A percentile compares a stretch with the other conserved stretches of the same genome.
Conservation (phyloP, 1,140 invertebrate genomes). For the Drosophila lini region DNA sequence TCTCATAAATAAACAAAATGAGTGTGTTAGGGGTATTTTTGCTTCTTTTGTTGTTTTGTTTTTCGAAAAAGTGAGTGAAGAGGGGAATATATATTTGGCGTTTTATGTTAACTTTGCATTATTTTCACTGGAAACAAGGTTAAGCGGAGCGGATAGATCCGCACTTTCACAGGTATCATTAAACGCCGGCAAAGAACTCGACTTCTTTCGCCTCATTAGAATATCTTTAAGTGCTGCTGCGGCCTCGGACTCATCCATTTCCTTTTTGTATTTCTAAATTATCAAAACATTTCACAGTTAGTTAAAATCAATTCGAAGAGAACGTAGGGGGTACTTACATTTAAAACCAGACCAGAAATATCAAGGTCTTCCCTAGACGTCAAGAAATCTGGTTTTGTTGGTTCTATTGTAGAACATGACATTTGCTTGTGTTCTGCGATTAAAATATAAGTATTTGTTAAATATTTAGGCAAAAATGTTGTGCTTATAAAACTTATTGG, state of each 20-base stretch:
- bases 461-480: background rate
- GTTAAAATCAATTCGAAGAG: too few species aligned
- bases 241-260: constrained; percentile 53
- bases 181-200: constrained; percentile 60
- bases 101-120: constrained; percentile 80
- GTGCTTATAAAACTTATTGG: background rate
- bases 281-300: background rate
- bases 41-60: constrained; percentile 10
- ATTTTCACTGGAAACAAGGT: constrained; percentile 82
- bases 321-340: constrained; percentile 13
- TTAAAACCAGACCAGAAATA: constrained; percentile 38
- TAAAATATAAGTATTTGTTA: background rate
- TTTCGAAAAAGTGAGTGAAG: constrained; percentile 35
- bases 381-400: constrained; percentile 34
- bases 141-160: constrained; percentile 74
- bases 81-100: constrained; percentile 76
- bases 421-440: constrained; percentile 48
- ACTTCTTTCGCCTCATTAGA: constrained; percentile 64
- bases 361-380: constrained; percentile 38
- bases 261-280: constrained; percentile 70
- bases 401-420: constrained; percentile 37
- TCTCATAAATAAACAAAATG: constrained; percentile 71
- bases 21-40: constrained; percentile 23
- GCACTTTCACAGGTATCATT: constrained; percentile 66
- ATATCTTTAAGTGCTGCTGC: constrained; percentile 68